phyloP scores from a whole-genome alignment of 2,888 invertebrate genomes.

The Amiota mariae region DNA sequence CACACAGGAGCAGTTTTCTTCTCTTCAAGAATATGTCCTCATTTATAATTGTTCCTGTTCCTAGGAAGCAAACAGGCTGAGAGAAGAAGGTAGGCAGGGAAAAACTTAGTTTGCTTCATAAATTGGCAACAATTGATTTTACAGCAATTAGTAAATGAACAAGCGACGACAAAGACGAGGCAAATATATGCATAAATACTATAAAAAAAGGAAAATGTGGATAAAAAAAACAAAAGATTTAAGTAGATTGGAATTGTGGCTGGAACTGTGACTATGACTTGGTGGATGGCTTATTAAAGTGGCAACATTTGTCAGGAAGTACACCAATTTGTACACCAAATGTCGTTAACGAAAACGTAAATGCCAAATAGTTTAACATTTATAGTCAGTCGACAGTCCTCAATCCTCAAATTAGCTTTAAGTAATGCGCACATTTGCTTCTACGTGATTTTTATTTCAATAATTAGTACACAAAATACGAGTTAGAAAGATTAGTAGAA shows the following conservation, averaged over 20 bases:
- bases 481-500: too few species aligned
- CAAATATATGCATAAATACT: too few species aligned
- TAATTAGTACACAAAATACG: slow-evolving; percentile 27
- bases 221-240: too few species aligned
- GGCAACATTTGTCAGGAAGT: slow-evolving; percentile 61
- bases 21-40: neutral
- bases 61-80: neutral
- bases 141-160: slow-evolving; percentile 25
- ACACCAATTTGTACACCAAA: slow-evolving; percentile 59
- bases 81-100: neutral
- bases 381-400: neutral
- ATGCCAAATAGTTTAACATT: slow-evolving; percentile 55
- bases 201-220: too few species aligned
- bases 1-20: neutral
- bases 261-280: too few species aligned
- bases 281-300: neutral
- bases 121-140: slow-evolving; percentile 65
- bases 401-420: neutral
- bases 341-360: slow-evolving; percentile 58
- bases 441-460: slow-evolving; percentile 52
- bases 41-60: neutral
- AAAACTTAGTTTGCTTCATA: neutral
- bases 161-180: too few species aligned
- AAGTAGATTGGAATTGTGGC: too few species aligned
- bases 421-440: slow-evolving; percentile 44